Evolutionary conservation across 1,140 invertebrate species (phyloP).

Genomic region (Nixonia krombeini): DNA sequence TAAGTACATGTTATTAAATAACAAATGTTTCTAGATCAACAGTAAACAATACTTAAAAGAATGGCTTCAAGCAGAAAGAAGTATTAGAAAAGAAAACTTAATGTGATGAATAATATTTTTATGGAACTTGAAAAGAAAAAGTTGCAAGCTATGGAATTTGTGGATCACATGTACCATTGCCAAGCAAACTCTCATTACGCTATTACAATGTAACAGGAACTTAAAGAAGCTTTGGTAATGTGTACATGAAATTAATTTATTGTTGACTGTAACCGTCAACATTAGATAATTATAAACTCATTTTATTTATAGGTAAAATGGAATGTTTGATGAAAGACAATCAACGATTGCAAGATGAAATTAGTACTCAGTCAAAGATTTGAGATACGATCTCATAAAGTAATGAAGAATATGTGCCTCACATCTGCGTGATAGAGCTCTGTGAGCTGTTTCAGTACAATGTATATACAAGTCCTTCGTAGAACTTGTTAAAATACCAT

Average conservation of each 20-base stretch:
- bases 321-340: conserved; percentile 49
- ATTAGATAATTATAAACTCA: background rate
- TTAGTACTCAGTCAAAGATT: conserved; percentile 18
- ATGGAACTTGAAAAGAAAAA: conserved; percentile 76
- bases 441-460: too few species aligned
- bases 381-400: too few species aligned
- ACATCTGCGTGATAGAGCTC: too few species aligned
- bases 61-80: conserved; percentile 84
- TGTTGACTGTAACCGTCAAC: background rate
- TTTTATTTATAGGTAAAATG: conserved; percentile 3
- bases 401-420: too few species aligned
- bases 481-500: too few species aligned
- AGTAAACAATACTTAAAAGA: conserved; percentile 89
- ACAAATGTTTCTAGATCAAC: conserved; percentile 76
- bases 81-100: conserved; percentile 80
- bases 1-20: too few species aligned
- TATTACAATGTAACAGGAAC: conserved; percentile 76
- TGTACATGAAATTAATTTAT: background rate
- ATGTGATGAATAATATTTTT: conserved; percentile 79
- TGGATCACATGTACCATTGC: conserved; percentile 78
- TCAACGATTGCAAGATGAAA: conserved; percentile 28
- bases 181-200: conserved; percentile 78
- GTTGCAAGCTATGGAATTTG: conserved; percentile 75
- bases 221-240: conserved; percentile 73
- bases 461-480: too few species aligned